Evolutionary conservation across 2,888 invertebrate genomes (phyloP).

Genomic region (Trichacis sp.): DNA sequence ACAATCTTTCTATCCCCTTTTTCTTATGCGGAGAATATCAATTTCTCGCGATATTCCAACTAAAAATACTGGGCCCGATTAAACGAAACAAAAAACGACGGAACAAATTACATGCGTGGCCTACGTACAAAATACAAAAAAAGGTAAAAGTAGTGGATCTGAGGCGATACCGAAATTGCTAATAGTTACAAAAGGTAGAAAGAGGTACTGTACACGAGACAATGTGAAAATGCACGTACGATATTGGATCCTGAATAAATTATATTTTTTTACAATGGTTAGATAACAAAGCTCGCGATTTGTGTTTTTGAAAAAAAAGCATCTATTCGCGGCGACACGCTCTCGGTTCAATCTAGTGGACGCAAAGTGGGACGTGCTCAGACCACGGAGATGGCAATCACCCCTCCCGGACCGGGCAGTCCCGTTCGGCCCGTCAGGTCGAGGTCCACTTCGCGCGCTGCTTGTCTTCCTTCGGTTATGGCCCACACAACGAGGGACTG

Average conservation of each 20-base stretch:
- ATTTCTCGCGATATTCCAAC: too few relatives aligned
- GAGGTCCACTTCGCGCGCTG: slow-evolving; percentile 92
- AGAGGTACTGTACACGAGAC: slow-evolving; percentile 8
- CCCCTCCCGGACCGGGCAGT: slow-evolving; percentile 86
- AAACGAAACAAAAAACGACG: neutral
- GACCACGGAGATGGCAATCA: neutral
- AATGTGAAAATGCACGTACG: neutral
- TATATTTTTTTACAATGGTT: neutral
- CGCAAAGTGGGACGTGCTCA: neutral
- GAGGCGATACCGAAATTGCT: slow-evolving; percentile 3
- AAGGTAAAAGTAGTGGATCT: neutral
- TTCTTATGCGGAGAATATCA: too few relatives aligned
- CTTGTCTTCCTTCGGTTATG: slow-evolving; percentile 97
- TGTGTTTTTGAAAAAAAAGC: neutral
- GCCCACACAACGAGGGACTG: slow-evolving; percentile 99
- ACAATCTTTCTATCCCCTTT: neutral
- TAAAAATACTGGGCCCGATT: too few relatives aligned
- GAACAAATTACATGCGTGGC: neutral
- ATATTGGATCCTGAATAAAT: slow-evolving; percentile 1
- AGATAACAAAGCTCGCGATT: neutral
- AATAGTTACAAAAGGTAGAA: slow-evolving; percentile 5
- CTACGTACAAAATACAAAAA: slow-evolving; percentile 1
- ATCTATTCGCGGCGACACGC: neutral
- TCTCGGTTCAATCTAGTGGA: neutral
- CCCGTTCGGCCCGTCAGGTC: slow-evolving; percentile 84